Conservation (phyloP, 2,888 invertebrate species). For the Tetramorium bicarinatum region DNA sequence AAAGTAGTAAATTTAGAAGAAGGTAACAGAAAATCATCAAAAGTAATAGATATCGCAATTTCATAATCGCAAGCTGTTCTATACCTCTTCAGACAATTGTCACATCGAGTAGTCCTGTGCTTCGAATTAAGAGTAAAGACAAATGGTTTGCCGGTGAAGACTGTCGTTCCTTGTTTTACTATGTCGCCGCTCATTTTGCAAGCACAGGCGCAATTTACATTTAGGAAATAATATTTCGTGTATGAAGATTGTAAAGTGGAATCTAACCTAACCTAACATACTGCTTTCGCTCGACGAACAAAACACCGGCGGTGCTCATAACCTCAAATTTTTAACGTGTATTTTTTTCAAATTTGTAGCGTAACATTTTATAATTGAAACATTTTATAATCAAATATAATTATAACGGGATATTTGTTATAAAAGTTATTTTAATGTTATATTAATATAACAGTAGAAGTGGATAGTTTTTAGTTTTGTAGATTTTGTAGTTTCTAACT, state of each 20-base stretch:
- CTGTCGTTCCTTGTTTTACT: slow-evolving; percentile 89
- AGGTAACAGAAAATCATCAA: background rate
- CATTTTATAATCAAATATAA: background rate
- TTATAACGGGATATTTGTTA: background rate
- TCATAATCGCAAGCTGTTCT: background rate
- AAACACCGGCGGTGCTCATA: background rate
- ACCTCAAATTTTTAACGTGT: slow-evolving; percentile 26
- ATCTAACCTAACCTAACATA: slow-evolving; percentile 7
- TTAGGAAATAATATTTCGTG: background rate
- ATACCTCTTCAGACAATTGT: slow-evolving; percentile 89
- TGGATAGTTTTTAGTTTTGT: background rate
- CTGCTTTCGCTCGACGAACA: background rate
- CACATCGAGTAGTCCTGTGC: slow-evolving; percentile 91
- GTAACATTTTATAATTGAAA: too few species aligned
- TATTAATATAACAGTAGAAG: background rate
- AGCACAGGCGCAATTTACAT: background rate
- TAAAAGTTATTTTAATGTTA: background rate
- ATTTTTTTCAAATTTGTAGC: background rate
- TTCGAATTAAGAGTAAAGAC: slow-evolving; percentile 91
- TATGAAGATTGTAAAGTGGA: background rate
- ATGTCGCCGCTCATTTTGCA: slow-evolving; percentile 63
- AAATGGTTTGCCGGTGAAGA: slow-evolving; percentile 92
- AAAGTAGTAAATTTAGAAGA: slow-evolving; percentile 1
- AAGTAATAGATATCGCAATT: background rate
- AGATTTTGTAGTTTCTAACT: background rate